Evolutionary conservation across 2,113 vertebrate species (phyloP).

Genomic region (Nestor notabilis): DNA sequence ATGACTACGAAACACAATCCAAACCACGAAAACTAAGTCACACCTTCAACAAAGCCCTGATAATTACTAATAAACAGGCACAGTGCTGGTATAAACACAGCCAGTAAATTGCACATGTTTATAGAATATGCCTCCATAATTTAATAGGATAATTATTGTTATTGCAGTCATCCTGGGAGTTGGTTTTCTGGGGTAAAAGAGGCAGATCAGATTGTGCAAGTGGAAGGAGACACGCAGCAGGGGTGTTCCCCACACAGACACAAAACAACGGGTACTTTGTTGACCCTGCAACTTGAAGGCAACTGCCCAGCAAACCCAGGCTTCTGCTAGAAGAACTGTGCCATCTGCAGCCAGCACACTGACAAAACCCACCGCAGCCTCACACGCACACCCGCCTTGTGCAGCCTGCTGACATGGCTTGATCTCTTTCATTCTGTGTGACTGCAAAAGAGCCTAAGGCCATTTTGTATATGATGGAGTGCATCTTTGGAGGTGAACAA

Average conservation of each 20-base stretch:
- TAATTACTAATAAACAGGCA: background rate
- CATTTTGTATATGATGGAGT: accelerated
- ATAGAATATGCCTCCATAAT: background rate
- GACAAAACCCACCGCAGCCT: background rate
- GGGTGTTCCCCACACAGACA: background rate
- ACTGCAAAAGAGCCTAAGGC: background rate
- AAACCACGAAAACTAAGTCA: background rate
- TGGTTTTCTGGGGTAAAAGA: background rate
- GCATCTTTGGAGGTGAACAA: background rate
- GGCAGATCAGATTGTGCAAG: background rate
- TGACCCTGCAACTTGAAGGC: background rate
- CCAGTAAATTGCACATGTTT: background rate
- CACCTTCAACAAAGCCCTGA: background rate
- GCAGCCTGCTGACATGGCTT: background rate
- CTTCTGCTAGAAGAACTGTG: background rate
- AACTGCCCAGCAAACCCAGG: background rate
- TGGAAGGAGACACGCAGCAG: background rate
- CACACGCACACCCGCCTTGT: background rate
- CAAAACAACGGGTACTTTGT: accelerated
- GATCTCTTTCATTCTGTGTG: background rate
- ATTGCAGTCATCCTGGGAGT: background rate
- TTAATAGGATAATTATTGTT: constrained; percentile 28
- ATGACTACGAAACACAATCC: background rate
- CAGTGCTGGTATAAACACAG: background rate
- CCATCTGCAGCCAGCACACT: background rate